Conservation (phyloP, 2,888 invertebrate species). For the Xanthia icteritia region DNA sequence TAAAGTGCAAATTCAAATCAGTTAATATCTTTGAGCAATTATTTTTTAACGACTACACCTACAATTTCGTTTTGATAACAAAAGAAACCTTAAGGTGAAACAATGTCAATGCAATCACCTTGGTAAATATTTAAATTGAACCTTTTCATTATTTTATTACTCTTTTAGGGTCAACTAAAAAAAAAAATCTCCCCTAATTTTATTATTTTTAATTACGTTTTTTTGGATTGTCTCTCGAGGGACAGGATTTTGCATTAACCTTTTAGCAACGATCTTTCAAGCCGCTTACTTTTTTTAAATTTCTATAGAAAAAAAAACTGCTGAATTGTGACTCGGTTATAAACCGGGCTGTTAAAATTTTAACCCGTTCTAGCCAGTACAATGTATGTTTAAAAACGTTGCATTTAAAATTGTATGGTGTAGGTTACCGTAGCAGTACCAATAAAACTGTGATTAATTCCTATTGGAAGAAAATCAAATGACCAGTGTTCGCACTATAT, state of each 20-base stretch:
- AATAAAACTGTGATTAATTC: conserved; percentile 31
- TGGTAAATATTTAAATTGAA: conserved; percentile 56
- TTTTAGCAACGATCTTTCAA: conserved; percentile 2
- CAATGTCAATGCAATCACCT: conserved; percentile 59
- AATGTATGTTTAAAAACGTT: background rate
- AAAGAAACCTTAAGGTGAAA: conserved; percentile 48
- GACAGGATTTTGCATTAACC: conserved; percentile 14
- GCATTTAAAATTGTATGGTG: background rate
- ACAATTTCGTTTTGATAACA: conserved; percentile 40
- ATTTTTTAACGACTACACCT: conserved; percentile 15
- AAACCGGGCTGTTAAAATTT: background rate
- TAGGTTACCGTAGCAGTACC: background rate
- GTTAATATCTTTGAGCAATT: conserved; percentile 21
- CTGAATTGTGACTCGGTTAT: background rate
- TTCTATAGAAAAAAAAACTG: background rate
- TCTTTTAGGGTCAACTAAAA: conserved; percentile 41
- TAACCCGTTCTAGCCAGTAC: background rate
- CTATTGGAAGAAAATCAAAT: conserved; percentile 49
- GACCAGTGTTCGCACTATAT: conserved; percentile 42
- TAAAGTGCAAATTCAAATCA: conserved; percentile 15
- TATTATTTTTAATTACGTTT: conserved; percentile 37
- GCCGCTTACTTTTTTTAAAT: background rate
- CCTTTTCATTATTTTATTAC: conserved; percentile 53
- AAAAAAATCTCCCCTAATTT: conserved; percentile 48
- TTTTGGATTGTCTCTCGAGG: conserved; percentile 21